Evolutionary conservation across 2,888 invertebrate genomes (phyloP).

Genomic region (Epinotia demarniana): DNA sequence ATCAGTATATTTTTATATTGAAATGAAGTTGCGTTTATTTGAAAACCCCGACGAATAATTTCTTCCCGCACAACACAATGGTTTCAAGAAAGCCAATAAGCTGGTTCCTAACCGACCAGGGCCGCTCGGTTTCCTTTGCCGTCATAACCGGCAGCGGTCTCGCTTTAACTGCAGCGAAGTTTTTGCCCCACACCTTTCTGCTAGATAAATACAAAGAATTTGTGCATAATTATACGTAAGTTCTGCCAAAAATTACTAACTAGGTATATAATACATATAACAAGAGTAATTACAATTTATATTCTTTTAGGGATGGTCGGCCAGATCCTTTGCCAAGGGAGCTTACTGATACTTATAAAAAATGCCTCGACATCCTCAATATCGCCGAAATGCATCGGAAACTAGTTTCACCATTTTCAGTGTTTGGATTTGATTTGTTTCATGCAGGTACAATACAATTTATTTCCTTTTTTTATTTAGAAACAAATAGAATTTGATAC

Average conservation of each 20-base stretch:
- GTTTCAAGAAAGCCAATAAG: conserved; percentile 63
- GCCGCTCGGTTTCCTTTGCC: conserved; percentile 80
- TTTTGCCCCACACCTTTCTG: conserved; percentile 86
- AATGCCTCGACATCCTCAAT: conserved; percentile 86
- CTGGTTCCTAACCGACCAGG: conserved; percentile 84
- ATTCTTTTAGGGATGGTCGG: conserved; percentile 83
- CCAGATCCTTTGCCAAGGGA: conserved; percentile 82
- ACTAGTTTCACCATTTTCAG: conserved; percentile 87
- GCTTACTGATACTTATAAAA: conserved; percentile 79
- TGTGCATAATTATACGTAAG: conserved; percentile 87
- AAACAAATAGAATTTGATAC: too few species aligned
- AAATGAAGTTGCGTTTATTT: conserved; percentile 1
- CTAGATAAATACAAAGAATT: conserved; percentile 86
- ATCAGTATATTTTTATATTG: background rate
- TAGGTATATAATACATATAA: background rate
- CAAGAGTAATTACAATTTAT: conserved; percentile 17
- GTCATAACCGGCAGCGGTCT: conserved; percentile 74
- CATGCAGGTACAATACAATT: conserved; percentile 84
- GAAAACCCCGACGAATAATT: background rate
- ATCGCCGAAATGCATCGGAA: conserved; percentile 77
- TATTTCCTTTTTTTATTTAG: background rate
- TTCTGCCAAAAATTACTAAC: conserved; percentile 35
- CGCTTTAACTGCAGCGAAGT: conserved; percentile 81
- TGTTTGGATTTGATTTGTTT: conserved; percentile 89
- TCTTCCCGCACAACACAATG: conserved; percentile 55